Base-by-base conservation (phyloP, 2,797 vertebrate species). In the Serranus cabrilla region DNA sequence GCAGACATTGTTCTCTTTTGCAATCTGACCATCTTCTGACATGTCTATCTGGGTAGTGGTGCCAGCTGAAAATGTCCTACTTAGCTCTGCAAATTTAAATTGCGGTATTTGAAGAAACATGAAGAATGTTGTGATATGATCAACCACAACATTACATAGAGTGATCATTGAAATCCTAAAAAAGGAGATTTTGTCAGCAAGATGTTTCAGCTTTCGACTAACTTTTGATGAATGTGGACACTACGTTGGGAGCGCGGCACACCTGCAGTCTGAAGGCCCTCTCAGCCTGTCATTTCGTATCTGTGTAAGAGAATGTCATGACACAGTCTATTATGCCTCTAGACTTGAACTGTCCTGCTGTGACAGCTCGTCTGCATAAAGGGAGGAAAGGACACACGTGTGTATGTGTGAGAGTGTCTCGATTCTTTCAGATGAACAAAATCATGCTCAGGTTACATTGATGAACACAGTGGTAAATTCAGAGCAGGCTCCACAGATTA, bases 261-360 rank as follows among this genome's bases (percentile, higher is more conserved):
- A 91, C 84, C 87, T 90, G 85, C 71, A 84, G 78, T 86, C 76
- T 83, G 78, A 82, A 80, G 68, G 78, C 85, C 76, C 73, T 59
- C 82, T 69, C 23, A 78, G 79, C 82, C 79, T 93, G 91, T 90
- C 89, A 83, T 78, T 83, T 88, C 58, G 21, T 85, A 88, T 92
- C 83, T 85, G 78, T 75, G 74, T 87, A 71, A 83, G 81, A 85
- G 62, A 90, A 91, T 88, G 79, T 87, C 87, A 87, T 80, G 86
- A 89, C 83, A 86, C 72, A 81, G 75, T 77, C 82, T 71, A 77
- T 88, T 90, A 88, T 40, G 78, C 85, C 79, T 82, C 40, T 42
- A 82, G 78, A 90, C 69, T 69, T 76, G 74, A 90, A 78, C 76
- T 78, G 59, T 83, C 74, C 63, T 55, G 45, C 51, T 75, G 68